phyloP scores from a whole-genome alignment of 2,113 vertebrate species.

The Numenius arquata region DNA sequence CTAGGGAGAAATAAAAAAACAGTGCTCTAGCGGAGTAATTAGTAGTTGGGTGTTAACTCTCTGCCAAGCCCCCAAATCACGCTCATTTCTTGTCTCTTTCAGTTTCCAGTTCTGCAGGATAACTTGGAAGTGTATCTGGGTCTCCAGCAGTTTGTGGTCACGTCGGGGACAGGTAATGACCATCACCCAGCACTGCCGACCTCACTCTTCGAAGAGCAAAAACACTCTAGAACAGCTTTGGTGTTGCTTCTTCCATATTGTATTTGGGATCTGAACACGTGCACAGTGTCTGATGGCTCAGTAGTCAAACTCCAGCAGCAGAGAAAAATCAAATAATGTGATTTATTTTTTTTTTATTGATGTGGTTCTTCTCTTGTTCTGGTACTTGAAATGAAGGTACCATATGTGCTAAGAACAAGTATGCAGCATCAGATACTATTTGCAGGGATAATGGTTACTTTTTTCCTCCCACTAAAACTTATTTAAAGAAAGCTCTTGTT shows the following conservation, averaged over 20 bases:
- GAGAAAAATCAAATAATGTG: background rate
- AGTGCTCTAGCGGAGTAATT: background rate
- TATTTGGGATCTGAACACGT: accelerated
- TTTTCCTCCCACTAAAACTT: background rate
- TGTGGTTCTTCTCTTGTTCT: background rate
- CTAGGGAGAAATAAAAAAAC: background rate
- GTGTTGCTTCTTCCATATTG: background rate
- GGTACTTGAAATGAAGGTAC: background rate
- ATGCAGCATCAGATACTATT: background rate
- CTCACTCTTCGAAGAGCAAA: background rate
- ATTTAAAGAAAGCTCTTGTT: background rate
- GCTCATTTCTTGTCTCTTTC: background rate
- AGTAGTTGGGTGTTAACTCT: background rate
- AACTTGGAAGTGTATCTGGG: slow-evolving; percentile 96
- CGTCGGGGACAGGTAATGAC: slow-evolving; percentile 86
- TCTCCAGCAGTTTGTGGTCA: slow-evolving; percentile 92
- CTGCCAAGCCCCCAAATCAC: background rate
- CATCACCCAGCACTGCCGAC: accelerated
- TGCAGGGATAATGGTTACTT: background rate
- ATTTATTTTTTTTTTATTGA: background rate
- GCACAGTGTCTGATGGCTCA: background rate
- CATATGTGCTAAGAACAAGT: background rate
- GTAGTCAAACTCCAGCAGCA: background rate
- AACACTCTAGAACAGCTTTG: background rate
- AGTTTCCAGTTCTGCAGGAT: slow-evolving; percentile 97